A percentile compares a stretch with the other conserved stretches of the same genome.
These are phyloP conservation scores for Harpalus rubripes DNA, from an alignment of 2,888 invertebrate genomes.

Conservation along the genomic window DNA sequence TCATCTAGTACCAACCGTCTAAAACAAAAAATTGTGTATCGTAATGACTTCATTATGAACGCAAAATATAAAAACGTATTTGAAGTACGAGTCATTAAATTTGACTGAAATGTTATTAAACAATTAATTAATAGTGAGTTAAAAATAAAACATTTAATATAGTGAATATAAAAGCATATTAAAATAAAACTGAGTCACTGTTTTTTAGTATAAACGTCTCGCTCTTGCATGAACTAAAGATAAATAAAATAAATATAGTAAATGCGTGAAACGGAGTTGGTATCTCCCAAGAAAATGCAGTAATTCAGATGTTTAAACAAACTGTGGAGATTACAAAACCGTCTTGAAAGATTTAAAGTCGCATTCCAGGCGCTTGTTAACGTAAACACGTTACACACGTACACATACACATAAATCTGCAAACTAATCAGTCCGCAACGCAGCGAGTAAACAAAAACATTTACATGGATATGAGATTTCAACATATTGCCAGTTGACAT, in stretches of 20 bases:
- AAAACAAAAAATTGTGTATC: too few relatives aligned
- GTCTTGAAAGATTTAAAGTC: conserved; percentile 59
- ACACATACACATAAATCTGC: conserved; percentile 54
- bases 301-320: conserved; percentile 45
- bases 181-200: not conserved
- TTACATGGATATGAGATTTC: conserved; percentile 64
- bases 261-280: not conserved
- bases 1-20: too few relatives aligned
- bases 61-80: not conserved
- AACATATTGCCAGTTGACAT: conserved; percentile 52
- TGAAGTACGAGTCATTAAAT: not conserved
- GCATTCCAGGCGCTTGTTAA: conserved; percentile 53
- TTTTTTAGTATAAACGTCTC: not conserved
- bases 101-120: not conserved
- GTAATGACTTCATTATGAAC: too few relatives aligned
- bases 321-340: conserved; percentile 49
- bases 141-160: not conserved
- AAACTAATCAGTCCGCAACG: conserved; percentile 50
- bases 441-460: conserved; percentile 63
- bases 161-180: not conserved
- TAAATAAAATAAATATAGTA: not conserved
- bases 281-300: conserved; percentile 20
- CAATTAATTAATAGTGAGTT: not conserved
- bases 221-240: not conserved
- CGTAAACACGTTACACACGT: conserved; percentile 52